Evolutionary conservation across 2,888 invertebrate genomes (phyloP).

Genomic region (Macroteleia sp.): DNA sequence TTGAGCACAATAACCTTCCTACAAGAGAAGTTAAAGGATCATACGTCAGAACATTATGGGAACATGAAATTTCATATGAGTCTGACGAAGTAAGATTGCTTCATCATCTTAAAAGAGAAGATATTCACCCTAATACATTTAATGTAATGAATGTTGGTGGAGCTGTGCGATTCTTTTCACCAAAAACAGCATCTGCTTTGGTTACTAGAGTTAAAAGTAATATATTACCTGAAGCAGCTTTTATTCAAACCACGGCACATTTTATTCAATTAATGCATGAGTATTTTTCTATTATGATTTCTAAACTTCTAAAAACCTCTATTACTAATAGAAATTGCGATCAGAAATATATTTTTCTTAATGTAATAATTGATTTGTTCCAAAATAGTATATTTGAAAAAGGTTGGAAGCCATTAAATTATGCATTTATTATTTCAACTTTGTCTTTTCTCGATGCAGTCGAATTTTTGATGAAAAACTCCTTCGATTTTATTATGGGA

Average conservation of each 20-base stretch:
- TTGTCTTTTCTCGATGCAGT: constrained; percentile 16
- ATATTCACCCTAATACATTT: too few relatives aligned
- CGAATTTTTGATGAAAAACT: constrained; percentile 16
- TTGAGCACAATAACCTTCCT: not conserved
- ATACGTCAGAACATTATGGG: constrained; percentile 18
- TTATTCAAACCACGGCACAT: constrained; percentile 23
- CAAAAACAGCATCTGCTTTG: constrained; percentile 29
- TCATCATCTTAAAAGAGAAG: too few relatives aligned
- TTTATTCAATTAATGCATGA: constrained; percentile 11
- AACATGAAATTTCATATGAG: too few relatives aligned
- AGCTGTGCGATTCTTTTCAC: too few relatives aligned
- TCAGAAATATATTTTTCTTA: constrained; percentile 20
- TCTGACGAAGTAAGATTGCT: too few relatives aligned
- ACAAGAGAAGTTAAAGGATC: constrained; percentile 5
- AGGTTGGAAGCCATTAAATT: constrained; percentile 27
- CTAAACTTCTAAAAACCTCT: constrained; percentile 13
- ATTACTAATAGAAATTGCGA: constrained; percentile 29
- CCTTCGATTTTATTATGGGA: constrained; percentile 25
- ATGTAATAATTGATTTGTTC: constrained; percentile 18
- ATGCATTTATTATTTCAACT: constrained; percentile 2
- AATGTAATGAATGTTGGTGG: too few relatives aligned
- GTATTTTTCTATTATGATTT: constrained; percentile 10
- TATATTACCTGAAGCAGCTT: constrained; percentile 10
- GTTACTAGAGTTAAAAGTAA: constrained; percentile 11
- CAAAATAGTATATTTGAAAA: constrained; percentile 5